phyloP scores from a whole-genome alignment of 2,113 vertebrate species.

The Oenanthe oenanthe region DNA sequence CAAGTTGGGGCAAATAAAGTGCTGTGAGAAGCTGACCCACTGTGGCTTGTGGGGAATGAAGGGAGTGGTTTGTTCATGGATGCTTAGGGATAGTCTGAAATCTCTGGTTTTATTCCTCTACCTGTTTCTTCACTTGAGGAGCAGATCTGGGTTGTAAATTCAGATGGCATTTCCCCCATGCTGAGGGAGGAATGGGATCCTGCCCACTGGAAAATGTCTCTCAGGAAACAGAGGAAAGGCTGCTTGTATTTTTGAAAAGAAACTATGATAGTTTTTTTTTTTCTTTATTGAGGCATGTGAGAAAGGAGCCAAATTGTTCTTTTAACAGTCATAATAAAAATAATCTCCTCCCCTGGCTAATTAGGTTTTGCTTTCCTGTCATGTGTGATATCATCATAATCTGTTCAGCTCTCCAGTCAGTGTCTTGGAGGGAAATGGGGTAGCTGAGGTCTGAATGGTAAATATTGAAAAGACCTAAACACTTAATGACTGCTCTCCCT shows the following conservation, averaged over 20 bases:
- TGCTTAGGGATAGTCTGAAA: background rate
- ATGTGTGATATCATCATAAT: constrained; percentile 26
- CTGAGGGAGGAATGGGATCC: background rate
- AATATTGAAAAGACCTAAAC: background rate
- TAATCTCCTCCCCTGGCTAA: constrained; percentile 1
- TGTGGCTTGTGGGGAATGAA: background rate
- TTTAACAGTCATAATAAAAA: constrained; percentile 13
- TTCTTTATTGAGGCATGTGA: background rate
- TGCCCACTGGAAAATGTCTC: background rate
- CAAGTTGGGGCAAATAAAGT: background rate
- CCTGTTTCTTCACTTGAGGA: background rate
- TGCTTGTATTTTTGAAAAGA: background rate
- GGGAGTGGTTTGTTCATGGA: fast-evolving
- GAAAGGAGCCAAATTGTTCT: constrained; percentile 2
- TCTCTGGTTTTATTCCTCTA: background rate
- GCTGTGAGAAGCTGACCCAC: background rate
- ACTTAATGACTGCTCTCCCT: background rate
- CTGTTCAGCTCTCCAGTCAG: background rate
- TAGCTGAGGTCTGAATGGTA: background rate
- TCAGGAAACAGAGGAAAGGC: background rate
- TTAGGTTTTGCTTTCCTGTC: constrained; percentile 26
- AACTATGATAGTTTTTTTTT: background rate
- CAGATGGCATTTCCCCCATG: background rate
- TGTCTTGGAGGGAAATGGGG: background rate
- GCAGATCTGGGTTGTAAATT: background rate